Evolutionary conservation across 2,888 invertebrate genomes (phyloP), one percentile per base, ranked within the genome.

Genomic region (Erebia ligea): DNA sequence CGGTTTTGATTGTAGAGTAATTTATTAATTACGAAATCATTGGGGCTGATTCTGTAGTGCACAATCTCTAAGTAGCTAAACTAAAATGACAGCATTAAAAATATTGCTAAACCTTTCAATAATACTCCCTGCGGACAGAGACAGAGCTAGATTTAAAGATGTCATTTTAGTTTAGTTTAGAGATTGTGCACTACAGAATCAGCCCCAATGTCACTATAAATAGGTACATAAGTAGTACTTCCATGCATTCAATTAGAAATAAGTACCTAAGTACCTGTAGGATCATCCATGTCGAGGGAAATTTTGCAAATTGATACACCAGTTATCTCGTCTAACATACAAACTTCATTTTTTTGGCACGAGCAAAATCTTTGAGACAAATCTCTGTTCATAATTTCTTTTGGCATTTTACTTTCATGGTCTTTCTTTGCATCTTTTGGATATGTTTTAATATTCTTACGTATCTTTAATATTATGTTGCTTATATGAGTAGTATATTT

Each of bases 261-360:
- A 57, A 17, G 34, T 78, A n/a, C n/a, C n/a, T n/a, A 34, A 34
- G 34, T 34, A 93, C 95, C 95, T 77, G 95, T 95, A 2, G 95
- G 95, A 80, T 95, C 95, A 13, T 90, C 85, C 4, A 84, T 82
- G 80, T 95, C 95, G 19, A 86, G 78, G 8, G 94, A 89, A 54
- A 81, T 80, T 78, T 91, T 92, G 82, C 96, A 96, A 62, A 92
- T 87, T 4, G 95, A 94, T 62, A 94, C 94, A 64, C 94, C 94
- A 79, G 94, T 95, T 76, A 89, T 94, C 77, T 94, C 94, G 77
- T 95, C 92, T 65, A 95, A 94, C 85, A 95, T 95, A 87, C 96
- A 95, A 72, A 95, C 94, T 86, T 95, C 95, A 76, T 87, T 86
- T 74, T 77, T 90, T 87, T 92, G 89, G 90, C 94, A 94, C 88